Evolutionary conservation across 1,140 invertebrate species (phyloP).

Genomic region (Nasonia longicornis): DNA sequence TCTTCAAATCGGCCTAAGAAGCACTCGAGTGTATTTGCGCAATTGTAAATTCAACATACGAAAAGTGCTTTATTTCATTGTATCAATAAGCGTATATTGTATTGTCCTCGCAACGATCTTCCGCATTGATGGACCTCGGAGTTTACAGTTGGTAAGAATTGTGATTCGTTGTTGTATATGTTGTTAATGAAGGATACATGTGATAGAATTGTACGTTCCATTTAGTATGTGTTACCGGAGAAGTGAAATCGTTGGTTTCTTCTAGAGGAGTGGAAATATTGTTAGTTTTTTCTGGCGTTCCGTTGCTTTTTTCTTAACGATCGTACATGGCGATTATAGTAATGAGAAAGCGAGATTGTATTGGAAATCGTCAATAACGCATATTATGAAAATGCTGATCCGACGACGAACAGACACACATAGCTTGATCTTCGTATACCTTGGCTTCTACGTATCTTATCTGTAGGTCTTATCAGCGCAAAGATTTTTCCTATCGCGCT

Average conservation of each 20-base stretch:
- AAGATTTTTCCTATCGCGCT: background rate
- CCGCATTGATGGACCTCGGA: background rate
- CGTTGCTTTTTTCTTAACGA: no score
- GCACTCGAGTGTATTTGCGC: background rate
- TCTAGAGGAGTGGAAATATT: no score
- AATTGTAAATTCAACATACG: background rate
- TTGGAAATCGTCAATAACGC: background rate
- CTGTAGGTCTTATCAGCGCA: conserved; percentile 1
- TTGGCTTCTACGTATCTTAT: conserved; percentile 13
- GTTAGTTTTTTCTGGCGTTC: no score
- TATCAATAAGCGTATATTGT: background rate
- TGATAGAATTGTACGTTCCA: background rate
- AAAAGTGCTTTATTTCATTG: background rate
- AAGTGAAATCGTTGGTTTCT: no score
- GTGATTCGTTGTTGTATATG: background rate
- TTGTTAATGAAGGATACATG: background rate
- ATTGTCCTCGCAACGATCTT: background rate
- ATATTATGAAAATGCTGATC: background rate
- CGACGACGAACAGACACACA: background rate
- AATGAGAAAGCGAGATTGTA: background rate
- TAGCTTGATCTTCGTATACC: background rate
- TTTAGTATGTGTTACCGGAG: no score
- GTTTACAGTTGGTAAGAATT: background rate
- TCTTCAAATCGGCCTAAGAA: background rate
- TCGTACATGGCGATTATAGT: background rate